Evolutionary conservation across 2,888 invertebrate species (phyloP), one percentile per base, ranked within the genome.

Genomic region (Alcis repandata): DNA sequence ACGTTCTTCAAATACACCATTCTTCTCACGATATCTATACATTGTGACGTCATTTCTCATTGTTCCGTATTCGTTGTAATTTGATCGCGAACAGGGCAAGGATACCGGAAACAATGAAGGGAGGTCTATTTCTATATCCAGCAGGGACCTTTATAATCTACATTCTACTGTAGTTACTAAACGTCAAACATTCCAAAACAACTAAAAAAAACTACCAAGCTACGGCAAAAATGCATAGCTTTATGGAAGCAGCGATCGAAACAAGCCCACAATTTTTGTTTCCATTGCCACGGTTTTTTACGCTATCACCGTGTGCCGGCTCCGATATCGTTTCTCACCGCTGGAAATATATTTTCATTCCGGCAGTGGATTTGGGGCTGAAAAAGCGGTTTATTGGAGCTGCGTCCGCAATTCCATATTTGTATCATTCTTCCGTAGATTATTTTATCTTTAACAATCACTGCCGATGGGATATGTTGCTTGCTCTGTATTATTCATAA

Each of bases 301-400:
- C 15, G 27, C 52, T 52, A 52, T 63, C 63, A n/a, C 38, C 40
- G 20, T 10, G 63, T 33, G 52, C 36, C 22, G 27, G 4, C 13
- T 9, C 22, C 40, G 40, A 49, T 58, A 46, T 40, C 58, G 27
- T 58, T 58, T 38, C 38, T 51, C 45, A 46, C 52, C 52, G 22
- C 32, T 45, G 45, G n/a, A 58, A 63, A 58, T 58, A 53, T 58
- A 58, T 53, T 58, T 63, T 40, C 46, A 58, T 53, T 58, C 40
- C 33, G 36, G 2, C 13, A 33, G 43, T 60, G 60, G 62, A 49
- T 64, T 60, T 46, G 10, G 41, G 43, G 41, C 51, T 59, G 51
- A 38, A 56, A 36, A 45, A 57, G 33, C 43, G 64, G 49, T 56
- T 67, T 61, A 36, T 46, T 56, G 45, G 27, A 45, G 46, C 45